Percentiles rank a stretch among this genome's conserved stretches.
Conservation (phyloP, 2,113 vertebrate genomes). For the Physeter macrocephalus region DNA sequence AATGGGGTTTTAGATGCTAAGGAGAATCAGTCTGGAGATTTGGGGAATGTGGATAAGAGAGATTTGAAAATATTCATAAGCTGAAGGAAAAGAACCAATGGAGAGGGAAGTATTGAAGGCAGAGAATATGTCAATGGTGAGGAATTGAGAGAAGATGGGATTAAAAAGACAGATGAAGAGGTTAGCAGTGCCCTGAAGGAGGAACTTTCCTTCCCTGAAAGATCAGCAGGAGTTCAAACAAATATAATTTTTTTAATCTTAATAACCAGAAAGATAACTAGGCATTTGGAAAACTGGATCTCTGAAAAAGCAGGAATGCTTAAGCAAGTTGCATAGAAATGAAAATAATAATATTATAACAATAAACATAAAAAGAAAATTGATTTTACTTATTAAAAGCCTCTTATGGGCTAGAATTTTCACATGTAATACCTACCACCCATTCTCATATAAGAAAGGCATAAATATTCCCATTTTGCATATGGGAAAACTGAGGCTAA, state of each 20-base stretch:
- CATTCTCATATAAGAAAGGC: background rate
- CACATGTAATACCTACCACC: background rate
- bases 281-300: background rate
- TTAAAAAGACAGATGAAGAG: background rate
- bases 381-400: background rate
- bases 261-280: background rate
- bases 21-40: background rate
- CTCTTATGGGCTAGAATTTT: background rate
- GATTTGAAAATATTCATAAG: background rate
- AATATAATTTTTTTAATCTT: background rate
- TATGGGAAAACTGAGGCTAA: background rate
- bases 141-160: background rate
- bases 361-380: background rate
- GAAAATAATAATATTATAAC: background rate
- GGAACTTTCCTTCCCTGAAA: background rate
- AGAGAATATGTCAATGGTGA: background rate
- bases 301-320: background rate
- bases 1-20: background rate
- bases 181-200: background rate
- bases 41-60: background rate
- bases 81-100: background rate
- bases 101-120: background rate
- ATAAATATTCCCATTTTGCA: background rate
- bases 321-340: background rate
- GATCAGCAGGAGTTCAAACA: background rate